Evolutionary conservation across 2,888 invertebrate genomes (phyloP), one percentile per base, ranked within the genome.

Genomic region (Catonia carolina): DNA sequence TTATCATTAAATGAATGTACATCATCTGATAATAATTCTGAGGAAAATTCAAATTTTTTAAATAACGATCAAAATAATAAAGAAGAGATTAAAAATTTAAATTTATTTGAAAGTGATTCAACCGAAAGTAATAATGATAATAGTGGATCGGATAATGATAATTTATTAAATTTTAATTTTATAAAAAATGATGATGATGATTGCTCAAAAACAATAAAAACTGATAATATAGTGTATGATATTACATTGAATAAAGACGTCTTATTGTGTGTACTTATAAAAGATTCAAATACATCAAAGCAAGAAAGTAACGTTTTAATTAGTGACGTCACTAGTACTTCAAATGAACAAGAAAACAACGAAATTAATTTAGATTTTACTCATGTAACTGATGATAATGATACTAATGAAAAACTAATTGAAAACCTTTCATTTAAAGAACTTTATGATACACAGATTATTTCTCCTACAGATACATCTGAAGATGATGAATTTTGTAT

Each of bases 61-160:
- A 39, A 2, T 15, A 39, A 5, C 18, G 17, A 17, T 17, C 14
- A 2, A 39, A 39, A 3, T 39, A 8, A 17, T 4, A 8, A 17
- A 45, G 51, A 36, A 15, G 53, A 27, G 17, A 23, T 23, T 15
- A n/a, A 36, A 48, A 37, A 37, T 23, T 17, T 18, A 55, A 23
- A 49, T 17, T 41, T 41, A 15, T 20, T 20, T 10, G 45, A 35
- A 36, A 42, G 17, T 18, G 42, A 42, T 42, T 12, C 5, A 3
- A 22, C 5, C 15, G 7, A 7, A 8, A 17, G 17, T 2, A 10
- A 39, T n/a, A 42, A 42, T n/a, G 42, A 42, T 18, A 18, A 14
- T 2, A 18, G 22, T 18, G n/a, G n/a, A n/a, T n/a, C n/a, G n/a
- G n/a, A n/a, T n/a, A 27, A 27, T 27, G 27, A 27, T 27, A 27